Evolutionary conservation across 2,888 invertebrate genomes (phyloP).

Genomic region (Trachelus stipa): DNA sequence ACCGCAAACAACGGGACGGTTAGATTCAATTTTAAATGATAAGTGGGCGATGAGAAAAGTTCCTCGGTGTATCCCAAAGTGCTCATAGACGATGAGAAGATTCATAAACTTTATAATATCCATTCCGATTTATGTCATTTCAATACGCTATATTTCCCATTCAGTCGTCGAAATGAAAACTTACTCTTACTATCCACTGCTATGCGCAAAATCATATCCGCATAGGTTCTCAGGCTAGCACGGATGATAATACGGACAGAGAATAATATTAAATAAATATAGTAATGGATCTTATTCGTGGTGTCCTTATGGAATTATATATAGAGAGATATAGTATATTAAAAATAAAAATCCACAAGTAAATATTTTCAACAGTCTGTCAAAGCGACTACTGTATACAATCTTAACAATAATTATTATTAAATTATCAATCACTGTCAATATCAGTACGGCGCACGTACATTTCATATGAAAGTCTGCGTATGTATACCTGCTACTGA

Average conservation of each 20-base stretch:
- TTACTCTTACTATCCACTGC: neutral
- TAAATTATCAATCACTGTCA: neutral
- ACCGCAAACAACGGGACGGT: neutral
- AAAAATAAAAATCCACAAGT: neutral
- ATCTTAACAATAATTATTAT: neutral
- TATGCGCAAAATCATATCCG: neutral
- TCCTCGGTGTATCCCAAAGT: neutral
- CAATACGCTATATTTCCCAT: neutral
- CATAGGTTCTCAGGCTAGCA: neutral
- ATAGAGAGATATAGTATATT: neutral
- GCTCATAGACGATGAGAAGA: neutral
- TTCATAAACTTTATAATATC: neutral
- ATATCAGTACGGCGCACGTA: neutral
- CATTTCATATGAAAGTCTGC: neutral
- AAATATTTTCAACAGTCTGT: neutral
- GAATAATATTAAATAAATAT: neutral
- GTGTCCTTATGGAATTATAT: neutral
- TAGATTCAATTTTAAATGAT: neutral
- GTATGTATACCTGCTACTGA: neutral
- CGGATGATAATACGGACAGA: neutral
- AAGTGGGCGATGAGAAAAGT: neutral
- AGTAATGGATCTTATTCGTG: neutral
- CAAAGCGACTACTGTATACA: neutral
- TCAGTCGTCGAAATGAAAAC: neutral
- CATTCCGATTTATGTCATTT: neutral